phyloP scores from a whole-genome alignment of 2,113 vertebrate genomes.

The Loxodonta africana region DNA sequence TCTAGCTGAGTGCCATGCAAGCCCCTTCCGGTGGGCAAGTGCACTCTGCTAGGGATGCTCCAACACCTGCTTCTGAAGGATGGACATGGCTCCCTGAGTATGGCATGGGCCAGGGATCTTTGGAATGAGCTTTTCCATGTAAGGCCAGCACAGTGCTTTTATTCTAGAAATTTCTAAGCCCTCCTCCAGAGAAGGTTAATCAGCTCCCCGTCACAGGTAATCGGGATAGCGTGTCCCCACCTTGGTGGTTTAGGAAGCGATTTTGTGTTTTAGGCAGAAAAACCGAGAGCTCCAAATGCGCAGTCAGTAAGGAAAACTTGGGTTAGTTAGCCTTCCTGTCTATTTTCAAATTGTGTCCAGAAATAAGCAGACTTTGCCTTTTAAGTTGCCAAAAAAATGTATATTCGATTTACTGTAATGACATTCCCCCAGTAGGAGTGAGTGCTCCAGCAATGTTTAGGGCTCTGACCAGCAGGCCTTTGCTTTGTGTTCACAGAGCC shows the following conservation, averaged over 20 bases:
- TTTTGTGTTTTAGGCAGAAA: background rate
- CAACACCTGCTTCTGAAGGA: conserved; percentile 92
- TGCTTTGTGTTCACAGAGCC: too few species aligned
- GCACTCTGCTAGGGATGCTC: conserved; percentile 94
- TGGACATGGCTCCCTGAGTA: conserved; percentile 94
- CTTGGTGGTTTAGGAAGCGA: background rate
- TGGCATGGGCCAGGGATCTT: conserved; percentile 95
- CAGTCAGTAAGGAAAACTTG: too few species aligned
- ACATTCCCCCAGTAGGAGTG: too few species aligned
- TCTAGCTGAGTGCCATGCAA: conserved; percentile 88
- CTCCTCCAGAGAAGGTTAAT: background rate
- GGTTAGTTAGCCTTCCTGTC: background rate
- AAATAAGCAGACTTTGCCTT: background rate
- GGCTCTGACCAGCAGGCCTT: background rate
- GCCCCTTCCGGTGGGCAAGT: conserved; percentile 79
- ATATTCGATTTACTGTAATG: background rate
- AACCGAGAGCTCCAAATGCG: background rate
- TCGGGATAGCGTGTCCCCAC: background rate
- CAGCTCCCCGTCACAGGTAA: too few species aligned
- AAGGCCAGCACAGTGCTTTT: conserved; percentile 67
- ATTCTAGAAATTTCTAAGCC: conserved; percentile 77
- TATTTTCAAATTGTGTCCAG: background rate
- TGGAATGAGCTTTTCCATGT: conserved; percentile 76
- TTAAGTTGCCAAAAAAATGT: too few species aligned
- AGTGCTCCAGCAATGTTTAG: too few species aligned